Evolutionary conservation across 2,113 vertebrate species (phyloP).

Genomic region (Spilogale gracilis): DNA sequence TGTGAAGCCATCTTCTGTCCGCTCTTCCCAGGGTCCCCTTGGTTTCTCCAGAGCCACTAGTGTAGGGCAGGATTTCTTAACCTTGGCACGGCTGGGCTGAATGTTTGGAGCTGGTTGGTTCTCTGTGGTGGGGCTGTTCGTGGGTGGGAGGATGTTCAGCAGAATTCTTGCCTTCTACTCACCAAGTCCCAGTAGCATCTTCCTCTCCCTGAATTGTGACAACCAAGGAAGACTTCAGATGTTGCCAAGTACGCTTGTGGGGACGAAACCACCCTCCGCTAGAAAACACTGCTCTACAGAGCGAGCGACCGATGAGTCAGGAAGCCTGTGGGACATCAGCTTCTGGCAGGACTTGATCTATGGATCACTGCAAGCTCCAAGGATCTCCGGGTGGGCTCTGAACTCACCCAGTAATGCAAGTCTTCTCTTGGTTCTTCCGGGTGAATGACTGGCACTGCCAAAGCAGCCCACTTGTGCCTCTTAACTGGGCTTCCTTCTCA

Average conservation of each 20-base stretch:
- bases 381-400: neutral
- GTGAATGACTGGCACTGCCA: neutral
- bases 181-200: neutral
- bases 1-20: neutral
- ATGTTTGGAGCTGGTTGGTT: neutral
- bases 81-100: neutral
- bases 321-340: neutral
- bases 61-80: neutral
- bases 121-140: neutral
- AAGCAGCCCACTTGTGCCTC: neutral
- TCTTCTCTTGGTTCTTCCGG: neutral
- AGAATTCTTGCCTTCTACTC: neutral
- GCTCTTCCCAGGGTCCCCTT: neutral
- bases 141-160: neutral
- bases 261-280: accelerated
- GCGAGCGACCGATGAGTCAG: neutral
- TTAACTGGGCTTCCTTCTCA: neutral
- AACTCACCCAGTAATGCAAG: neutral
- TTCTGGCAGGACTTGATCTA: neutral
- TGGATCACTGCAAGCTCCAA: neutral
- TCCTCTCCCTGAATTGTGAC: neutral
- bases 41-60: neutral
- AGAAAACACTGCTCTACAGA: neutral
- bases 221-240: neutral
- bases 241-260: neutral